Base-by-base conservation (phyloP, 2,888 invertebrate genomes). In the Lasioglossum vierecki region DNA sequence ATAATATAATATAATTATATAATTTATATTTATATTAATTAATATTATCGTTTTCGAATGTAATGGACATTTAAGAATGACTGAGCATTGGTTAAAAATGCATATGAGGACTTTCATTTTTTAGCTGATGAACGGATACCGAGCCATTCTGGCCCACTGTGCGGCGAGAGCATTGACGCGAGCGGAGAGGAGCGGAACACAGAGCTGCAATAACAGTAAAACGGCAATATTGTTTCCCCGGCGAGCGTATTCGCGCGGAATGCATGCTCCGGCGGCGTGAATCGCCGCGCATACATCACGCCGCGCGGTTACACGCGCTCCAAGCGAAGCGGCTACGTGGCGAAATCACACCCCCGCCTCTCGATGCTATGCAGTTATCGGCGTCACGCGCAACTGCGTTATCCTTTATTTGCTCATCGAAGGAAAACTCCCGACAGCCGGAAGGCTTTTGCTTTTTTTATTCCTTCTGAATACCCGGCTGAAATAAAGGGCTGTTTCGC, bases 151-250 rank as follows among this genome's bases (percentile, higher is more conserved):
- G 30, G 30, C 30, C 30, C 30, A 30, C 30, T 30, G 30, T 30
- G 30, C 35, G 35, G 35, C 35, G 35, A 35, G 46, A 35, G 66
- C 81, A 83, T 79, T 77, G 83, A 81, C 79, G 82, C 85, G 35
- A 73, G n/a, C 66, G 13, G 26, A n/a, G 60, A 9, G 60, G 22
- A 9, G 60, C 57, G 70, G 68, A 18, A 18, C 18, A 18, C 57
- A 57, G 57, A 57, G 57, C 46, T 66, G 88, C 85, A 90, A 88
- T 91, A 91, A 91, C 88, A 86, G 79, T 90, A 87, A 88, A 91
- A 85, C 83, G 81, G 86, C 83, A 85, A 90, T 91, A 91, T 88
- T 89, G 88, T 89, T 89, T 88, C 82, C 53, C 81, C 70, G 70
- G 85, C 53, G 66, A 85, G 80, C 74, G 74, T 82, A 74, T 85